Evolutionary conservation across 2,797 vertebrate genomes (phyloP).

Genomic region (Aeoliscus strigatus): DNA sequence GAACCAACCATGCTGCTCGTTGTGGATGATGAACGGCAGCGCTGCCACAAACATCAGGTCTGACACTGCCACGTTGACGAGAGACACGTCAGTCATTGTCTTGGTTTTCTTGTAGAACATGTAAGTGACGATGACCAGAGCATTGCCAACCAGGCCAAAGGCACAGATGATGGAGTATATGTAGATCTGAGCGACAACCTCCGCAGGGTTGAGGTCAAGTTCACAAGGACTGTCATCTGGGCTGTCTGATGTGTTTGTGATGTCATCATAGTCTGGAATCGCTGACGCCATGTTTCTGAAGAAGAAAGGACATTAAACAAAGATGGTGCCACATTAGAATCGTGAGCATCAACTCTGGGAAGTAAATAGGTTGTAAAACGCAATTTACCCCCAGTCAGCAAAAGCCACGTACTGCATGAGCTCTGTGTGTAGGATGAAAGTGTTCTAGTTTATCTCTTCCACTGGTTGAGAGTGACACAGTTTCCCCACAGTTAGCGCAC

Average conservation of each 20-base stretch:
- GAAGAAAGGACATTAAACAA: slow-evolving; percentile 4
- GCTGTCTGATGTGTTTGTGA: not conserved
- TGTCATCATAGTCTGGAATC: not conserved
- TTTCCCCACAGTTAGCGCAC: slow-evolving; percentile 17
- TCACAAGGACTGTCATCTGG: not conserved
- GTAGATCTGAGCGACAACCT: slow-evolving; percentile 42
- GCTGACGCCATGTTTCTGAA: slow-evolving; percentile 33
- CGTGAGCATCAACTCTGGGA: too few species aligned
- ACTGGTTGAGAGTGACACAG: slow-evolving; percentile 33
- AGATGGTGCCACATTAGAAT: too few species aligned
- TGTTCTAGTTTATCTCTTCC: slow-evolving; percentile 28
- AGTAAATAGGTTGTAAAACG: too few species aligned
- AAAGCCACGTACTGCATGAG: not conserved
- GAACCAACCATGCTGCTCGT: slow-evolving; percentile 78
- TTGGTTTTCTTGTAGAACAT: slow-evolving; percentile 82
- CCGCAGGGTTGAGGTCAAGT: slow-evolving; percentile 13
- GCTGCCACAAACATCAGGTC: slow-evolving; percentile 86
- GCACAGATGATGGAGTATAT: slow-evolving; percentile 79
- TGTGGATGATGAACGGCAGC: slow-evolving; percentile 81
- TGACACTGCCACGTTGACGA: slow-evolving; percentile 84
- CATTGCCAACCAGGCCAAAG: slow-evolving; percentile 83
- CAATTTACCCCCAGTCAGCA: not conserved
- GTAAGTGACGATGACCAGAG: slow-evolving; percentile 85
- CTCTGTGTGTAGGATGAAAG: not conserved
- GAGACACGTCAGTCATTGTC: slow-evolving; percentile 89